These are phyloP conservation scores for Sphenopsis melanotis DNA, from an alignment of 2,797 vertebrate genomes.

Conservation along the genomic window DNA sequence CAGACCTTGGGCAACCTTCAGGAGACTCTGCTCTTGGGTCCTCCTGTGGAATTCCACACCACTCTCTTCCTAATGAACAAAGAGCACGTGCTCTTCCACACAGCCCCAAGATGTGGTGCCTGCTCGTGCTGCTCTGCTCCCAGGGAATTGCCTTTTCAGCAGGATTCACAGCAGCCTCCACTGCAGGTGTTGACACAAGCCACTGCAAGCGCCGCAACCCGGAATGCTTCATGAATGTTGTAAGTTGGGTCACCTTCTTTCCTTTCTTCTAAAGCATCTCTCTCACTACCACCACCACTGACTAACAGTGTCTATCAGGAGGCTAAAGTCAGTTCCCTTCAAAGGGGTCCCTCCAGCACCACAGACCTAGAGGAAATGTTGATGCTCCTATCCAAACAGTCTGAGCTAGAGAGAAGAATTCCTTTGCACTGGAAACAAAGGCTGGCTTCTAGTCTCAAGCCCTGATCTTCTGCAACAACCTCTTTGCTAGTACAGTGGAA, in stretches of 20 bases:
- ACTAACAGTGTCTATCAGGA: background rate
- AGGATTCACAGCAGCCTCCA: background rate
- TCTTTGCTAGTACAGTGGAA: background rate
- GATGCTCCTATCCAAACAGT: background rate
- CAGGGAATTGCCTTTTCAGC: background rate
- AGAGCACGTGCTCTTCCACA: background rate
- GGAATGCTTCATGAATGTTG: conserved; percentile 40
- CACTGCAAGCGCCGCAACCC: background rate
- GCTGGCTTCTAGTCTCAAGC: background rate
- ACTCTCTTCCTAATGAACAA: background rate
- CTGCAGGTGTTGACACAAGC: background rate
- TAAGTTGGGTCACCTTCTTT: background rate
- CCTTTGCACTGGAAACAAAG: background rate
- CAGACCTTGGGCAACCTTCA: background rate
- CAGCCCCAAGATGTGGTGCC: conserved; percentile 31
- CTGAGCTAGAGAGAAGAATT: background rate
- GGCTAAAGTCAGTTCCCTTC: background rate
- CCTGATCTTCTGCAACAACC: background rate
- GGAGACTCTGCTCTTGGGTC: background rate
- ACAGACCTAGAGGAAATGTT: accelerated
- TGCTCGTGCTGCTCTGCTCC: background rate
- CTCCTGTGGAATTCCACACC: background rate
- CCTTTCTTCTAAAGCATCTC: background rate
- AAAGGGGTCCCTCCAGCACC: background rate
- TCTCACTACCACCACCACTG: background rate